These are phyloP conservation scores for Noctua janthina DNA, from an alignment of 2,888 invertebrate genomes.

Conservation along the genomic window DNA sequence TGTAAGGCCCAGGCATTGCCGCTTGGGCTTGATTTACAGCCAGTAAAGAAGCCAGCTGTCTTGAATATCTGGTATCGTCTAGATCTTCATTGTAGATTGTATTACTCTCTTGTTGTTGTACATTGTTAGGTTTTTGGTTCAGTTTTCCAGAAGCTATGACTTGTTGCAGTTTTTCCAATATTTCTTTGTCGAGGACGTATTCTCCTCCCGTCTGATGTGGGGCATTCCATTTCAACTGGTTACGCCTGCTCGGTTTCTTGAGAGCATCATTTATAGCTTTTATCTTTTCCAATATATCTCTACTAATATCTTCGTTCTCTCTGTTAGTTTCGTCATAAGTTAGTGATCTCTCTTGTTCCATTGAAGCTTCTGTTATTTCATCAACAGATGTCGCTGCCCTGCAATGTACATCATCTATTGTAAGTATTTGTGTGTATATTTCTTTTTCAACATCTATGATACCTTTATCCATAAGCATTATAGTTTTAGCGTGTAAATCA, in stretches of 20 bases:
- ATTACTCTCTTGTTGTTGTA: slow-evolving; percentile 72
- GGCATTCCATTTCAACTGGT: slow-evolving; percentile 76
- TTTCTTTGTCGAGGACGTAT: slow-evolving; percentile 81
- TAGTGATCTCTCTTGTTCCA: slow-evolving; percentile 73
- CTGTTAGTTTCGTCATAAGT: slow-evolving; percentile 71
- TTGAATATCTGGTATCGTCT: slow-evolving; percentile 68
- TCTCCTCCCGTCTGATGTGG: slow-evolving; percentile 74
- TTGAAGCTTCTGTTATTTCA: slow-evolving; percentile 44
- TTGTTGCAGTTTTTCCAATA: slow-evolving; percentile 82
- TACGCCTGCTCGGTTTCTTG: slow-evolving; percentile 78
- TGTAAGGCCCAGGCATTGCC: slow-evolving; percentile 74
- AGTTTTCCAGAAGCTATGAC: slow-evolving; percentile 82
- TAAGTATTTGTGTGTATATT: slow-evolving; percentile 35
- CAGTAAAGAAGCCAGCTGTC: slow-evolving; percentile 66
- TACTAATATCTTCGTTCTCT: slow-evolving; percentile 72
- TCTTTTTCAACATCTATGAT: slow-evolving; percentile 27
- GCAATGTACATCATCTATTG: slow-evolving; percentile 70
- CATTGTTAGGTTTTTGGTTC: slow-evolving; percentile 66
- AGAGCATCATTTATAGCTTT: slow-evolving; percentile 87
- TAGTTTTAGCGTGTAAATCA: slow-evolving; percentile 67
- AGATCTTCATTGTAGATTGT: slow-evolving; percentile 48
- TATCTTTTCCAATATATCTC: slow-evolving; percentile 90
- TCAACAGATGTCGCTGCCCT: slow-evolving; percentile 69
- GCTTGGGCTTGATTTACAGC: slow-evolving; percentile 63
- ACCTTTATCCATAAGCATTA: slow-evolving; percentile 70